Evolutionary conservation across 2,888 invertebrate species (phyloP).

Genomic region (Melitaea athalia): DNA sequence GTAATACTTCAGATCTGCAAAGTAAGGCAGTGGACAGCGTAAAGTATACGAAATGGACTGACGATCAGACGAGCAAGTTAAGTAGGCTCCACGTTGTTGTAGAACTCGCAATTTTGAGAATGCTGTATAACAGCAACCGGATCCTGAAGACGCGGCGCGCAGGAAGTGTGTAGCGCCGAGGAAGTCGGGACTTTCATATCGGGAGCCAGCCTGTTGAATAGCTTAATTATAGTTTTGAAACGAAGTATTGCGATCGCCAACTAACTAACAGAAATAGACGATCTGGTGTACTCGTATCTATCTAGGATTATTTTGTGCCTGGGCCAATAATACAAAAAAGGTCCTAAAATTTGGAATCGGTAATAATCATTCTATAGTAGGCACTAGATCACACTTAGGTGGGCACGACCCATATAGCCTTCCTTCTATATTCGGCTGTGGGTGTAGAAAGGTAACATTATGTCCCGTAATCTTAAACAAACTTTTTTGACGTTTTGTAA

Average conservation of each 20-base stretch:
- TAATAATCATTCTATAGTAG: too few species aligned
- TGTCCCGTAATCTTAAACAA: too few species aligned
- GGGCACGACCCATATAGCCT: too few species aligned
- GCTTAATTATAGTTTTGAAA: not conserved
- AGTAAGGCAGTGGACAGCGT: conserved; percentile 54
- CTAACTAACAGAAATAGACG: not conserved
- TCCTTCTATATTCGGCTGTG: too few species aligned
- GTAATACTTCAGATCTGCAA: conserved; percentile 55
- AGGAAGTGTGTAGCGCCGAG: conserved; percentile 90
- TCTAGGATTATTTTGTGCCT: too few species aligned
- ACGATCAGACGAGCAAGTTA: conserved; percentile 86
- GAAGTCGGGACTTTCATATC: conserved; percentile 89
- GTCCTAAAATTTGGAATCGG: too few species aligned
- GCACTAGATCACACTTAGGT: too few species aligned
- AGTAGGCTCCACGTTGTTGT: conserved; percentile 88
- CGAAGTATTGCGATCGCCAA: not conserved
- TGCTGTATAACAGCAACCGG: conserved; percentile 84
- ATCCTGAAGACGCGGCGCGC: conserved; percentile 87
- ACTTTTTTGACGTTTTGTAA: too few species aligned
- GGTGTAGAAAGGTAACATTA: too few species aligned
- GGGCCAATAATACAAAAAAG: too few species aligned
- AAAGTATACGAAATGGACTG: conserved; percentile 91
- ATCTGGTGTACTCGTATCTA: too few species aligned
- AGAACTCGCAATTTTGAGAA: conserved; percentile 89
- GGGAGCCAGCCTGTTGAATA: conserved; percentile 87